Conservation (phyloP, 2,797 vertebrate genomes). For the Dromococcyx pavoninus region DNA sequence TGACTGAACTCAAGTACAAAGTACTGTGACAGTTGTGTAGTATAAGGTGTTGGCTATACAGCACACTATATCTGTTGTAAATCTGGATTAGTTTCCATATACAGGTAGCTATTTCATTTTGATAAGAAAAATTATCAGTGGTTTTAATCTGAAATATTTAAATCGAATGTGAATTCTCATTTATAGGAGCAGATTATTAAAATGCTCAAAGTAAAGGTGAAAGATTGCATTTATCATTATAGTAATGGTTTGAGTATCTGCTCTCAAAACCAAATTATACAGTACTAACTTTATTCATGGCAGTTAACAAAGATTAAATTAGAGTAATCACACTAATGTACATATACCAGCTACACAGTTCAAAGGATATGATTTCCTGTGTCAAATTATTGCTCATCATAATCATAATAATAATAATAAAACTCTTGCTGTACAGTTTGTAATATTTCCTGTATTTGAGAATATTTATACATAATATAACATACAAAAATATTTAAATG, state of each 20-base stretch:
- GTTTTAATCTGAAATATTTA: conserved; percentile 30
- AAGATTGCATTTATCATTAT: background rate
- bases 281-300: background rate
- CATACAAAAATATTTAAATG: conserved; percentile 66
- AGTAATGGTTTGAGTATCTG: background rate
- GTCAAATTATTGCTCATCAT: conserved; percentile 59
- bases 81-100: conserved; percentile 24
- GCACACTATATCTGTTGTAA: conserved; percentile 18
- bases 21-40: conserved; percentile 2
- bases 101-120: conserved; percentile 23
- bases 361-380: conserved; percentile 86
- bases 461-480: conserved; percentile 65
- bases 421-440: conserved; percentile 66
- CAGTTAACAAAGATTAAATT: conserved; percentile 18
- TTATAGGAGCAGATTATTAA: background rate
- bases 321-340: conserved; percentile 61
- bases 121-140: background rate
- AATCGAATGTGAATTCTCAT: background rate
- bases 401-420: conserved; percentile 29
- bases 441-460: conserved; percentile 52
- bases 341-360: conserved; percentile 52
- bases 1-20: conserved; percentile 21
- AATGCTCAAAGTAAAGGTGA: background rate
- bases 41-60: conserved; percentile 20
- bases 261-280: background rate